A percentile compares a stretch with the other conserved stretches of the same genome.
These are phyloP conservation scores for Ariolimax columbianus DNA, from an alignment of 2,888 invertebrate species.

Conservation along the genomic window DNA sequence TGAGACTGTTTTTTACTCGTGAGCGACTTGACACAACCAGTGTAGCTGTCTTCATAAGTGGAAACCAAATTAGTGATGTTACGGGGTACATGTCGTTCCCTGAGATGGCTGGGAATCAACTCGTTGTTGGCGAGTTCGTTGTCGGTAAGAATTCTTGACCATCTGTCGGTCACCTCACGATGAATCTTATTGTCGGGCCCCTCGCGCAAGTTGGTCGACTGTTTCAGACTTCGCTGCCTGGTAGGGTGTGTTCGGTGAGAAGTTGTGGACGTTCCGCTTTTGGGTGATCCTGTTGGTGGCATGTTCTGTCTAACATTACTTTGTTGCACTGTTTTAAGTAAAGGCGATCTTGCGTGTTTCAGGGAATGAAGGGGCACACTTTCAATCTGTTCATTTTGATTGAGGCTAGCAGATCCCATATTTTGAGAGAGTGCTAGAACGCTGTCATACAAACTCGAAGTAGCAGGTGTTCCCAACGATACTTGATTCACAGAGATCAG, in stretches of 20 bases:
- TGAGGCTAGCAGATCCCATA: not conserved
- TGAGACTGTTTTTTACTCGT: not conserved
- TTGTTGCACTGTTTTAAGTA: not conserved
- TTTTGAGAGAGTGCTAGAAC: not conserved
- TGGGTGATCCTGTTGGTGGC: not conserved
- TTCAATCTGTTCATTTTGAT: not conserved
- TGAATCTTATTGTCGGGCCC: no score
- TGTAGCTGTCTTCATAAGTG: constrained; percentile 2
- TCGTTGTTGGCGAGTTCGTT: constrained; percentile 29
- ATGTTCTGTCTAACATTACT: not conserved
- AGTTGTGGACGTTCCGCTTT: not conserved
- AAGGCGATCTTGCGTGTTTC: not conserved
- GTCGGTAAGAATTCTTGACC: not conserved
- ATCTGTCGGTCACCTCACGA: not conserved
- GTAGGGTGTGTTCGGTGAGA: not conserved
- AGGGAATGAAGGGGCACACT: not conserved
- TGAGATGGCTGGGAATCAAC: not conserved
- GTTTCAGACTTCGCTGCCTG: not conserved
- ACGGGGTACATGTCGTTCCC: not conserved
- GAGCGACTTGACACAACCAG: not conserved
- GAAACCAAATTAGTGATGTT: not conserved
- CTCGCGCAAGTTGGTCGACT: not conserved
- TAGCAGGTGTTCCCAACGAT: not conserved
- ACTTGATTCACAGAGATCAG: no score
- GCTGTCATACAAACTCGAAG: not conserved